Base-by-base conservation (phyloP, 2,113 vertebrate species). In the Naja naja region DNA sequence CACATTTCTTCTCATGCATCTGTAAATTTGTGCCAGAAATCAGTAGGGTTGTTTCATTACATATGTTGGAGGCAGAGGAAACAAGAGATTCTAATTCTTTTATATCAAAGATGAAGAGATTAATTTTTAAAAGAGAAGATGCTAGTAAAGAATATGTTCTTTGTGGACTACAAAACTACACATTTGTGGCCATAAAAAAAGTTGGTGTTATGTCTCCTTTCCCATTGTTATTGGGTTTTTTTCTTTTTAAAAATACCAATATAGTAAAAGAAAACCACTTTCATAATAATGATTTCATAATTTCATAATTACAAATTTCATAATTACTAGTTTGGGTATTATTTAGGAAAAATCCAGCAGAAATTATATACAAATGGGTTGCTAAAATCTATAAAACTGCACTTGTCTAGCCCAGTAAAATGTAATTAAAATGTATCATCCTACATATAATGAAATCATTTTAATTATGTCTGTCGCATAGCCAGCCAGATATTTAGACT, bases 211-310 rank as follows among this genome's bases (percentile, higher is more conserved):
- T 3, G 18, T 81, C 16, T 55, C 54, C 45, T 92, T 94, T 86
- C 47, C 88, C 0, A 8, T 23, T 43, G 5, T 90, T 64, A 18
- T 54, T 56, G 18, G 12, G 1, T 8, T 58, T 8, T 90, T 23
- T 30, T 18, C 52, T 93, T 85, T 89, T 93, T 58, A 89, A 91
- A 54, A 93, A 90, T 94, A 92, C 53, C 85, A 81, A 89, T 87
- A 49, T 88, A 92, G 10, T 49, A 92, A 45, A 81, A 92, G 9
- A 92, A 1, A 25, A 30, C 56, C 43, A 49, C 34, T 55, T 87
- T 39, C 49, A 87, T 47, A 18, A 87, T 85, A 47, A n/a, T 5
- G 55, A 5, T 39, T 39, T 53, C 3, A 53, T 58, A 23, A 10
- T 60, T 60, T 27, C 2, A 60, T n/a, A 90, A 81, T 74, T 74